A percentile compares a stretch with the other conserved stretches of the same genome.
Conservation (phyloP, 2,113 vertebrate genomes). For the Carlito syrichta region DNA sequence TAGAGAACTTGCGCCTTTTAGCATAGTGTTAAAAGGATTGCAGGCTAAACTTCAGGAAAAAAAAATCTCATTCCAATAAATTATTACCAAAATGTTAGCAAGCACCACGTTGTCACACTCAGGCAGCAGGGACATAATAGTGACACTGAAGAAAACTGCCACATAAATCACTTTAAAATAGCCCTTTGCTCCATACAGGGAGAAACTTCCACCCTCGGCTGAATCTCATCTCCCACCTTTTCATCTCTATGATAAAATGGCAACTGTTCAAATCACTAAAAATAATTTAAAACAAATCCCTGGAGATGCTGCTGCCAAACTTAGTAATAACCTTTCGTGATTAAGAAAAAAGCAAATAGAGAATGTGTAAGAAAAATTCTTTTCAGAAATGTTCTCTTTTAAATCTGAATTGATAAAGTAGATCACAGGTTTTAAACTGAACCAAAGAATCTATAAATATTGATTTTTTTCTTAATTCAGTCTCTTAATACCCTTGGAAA, state of each 20-base stretch:
- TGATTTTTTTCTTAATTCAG: background rate
- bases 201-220: slow-evolving; percentile 22
- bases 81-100: slow-evolving; percentile 66
- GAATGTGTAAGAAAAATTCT: background rate
- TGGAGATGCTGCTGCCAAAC: slow-evolving; percentile 27
- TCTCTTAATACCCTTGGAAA: background rate
- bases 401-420: slow-evolving; percentile 28
- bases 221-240: slow-evolving; percentile 45
- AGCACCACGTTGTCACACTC: slow-evolving; percentile 32
- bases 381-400: slow-evolving; percentile 24
- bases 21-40: slow-evolving; percentile 56
- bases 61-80: slow-evolving; percentile 66
- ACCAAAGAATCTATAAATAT: background rate
- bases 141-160: slow-evolving; percentile 48
- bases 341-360: slow-evolving; percentile 38
- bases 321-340: slow-evolving; percentile 1
- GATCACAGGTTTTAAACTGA: slow-evolving; percentile 30
- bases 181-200: background rate
- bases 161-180: slow-evolving; percentile 56
- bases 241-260: slow-evolving; percentile 59
- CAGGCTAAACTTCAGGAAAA: slow-evolving; percentile 55
- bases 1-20: slow-evolving; percentile 4
- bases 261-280: slow-evolving; percentile 57
- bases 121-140: slow-evolving; percentile 58
- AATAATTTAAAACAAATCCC: slow-evolving; percentile 58